phyloP scores from a whole-genome alignment of 2,797 vertebrate genomes.

The Crenichthys baileyi region DNA sequence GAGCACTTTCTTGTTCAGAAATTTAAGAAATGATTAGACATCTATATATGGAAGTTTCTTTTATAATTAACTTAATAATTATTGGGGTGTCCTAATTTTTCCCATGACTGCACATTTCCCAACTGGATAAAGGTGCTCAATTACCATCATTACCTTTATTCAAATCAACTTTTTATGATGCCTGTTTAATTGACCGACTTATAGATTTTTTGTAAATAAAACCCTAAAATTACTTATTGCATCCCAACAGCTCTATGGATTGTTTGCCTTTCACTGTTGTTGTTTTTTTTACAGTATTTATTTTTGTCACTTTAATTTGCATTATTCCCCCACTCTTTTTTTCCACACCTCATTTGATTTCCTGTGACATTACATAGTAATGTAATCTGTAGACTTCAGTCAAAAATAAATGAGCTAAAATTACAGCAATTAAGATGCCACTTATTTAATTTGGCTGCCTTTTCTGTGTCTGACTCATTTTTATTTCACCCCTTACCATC shows the following conservation, averaged over 20 bases:
- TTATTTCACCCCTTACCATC: neutral
- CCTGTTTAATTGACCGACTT: neutral
- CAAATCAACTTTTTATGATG: no score
- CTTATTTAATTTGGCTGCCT: neutral
- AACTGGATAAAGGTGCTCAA: no score
- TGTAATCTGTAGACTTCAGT: neutral
- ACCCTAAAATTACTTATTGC: neutral
- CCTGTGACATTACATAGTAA: neutral
- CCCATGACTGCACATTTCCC: no score
- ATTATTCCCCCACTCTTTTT: neutral
- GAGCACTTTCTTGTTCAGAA: no score
- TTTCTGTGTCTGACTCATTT: constrained; percentile 11
- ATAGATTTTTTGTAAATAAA: neutral
- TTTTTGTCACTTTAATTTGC: neutral
- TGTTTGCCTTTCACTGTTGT: neutral
- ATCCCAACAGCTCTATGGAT: neutral
- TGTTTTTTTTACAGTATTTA: neutral
- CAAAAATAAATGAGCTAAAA: neutral
- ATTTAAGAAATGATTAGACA: no score
- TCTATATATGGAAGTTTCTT: no score
- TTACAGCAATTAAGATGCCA: neutral
- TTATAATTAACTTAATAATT: no score
- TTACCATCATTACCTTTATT: neutral
- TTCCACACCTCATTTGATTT: neutral
- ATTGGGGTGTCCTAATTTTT: no score